These are phyloP conservation scores for Nasonovia ribisnigri DNA, from an alignment of 2,888 invertebrate species.

Conservation along the genomic window DNA sequence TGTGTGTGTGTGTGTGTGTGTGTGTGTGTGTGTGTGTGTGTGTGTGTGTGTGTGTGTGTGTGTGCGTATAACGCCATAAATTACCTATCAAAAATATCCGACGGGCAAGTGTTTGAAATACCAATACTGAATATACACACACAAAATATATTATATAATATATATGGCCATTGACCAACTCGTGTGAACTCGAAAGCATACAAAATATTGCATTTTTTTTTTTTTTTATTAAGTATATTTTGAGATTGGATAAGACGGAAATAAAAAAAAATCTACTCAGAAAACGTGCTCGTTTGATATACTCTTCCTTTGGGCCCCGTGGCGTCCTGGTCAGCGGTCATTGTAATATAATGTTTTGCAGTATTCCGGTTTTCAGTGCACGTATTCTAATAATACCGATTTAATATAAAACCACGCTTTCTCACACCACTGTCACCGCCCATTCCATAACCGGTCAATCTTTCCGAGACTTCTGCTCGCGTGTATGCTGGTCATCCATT, in stretches of 20 bases:
- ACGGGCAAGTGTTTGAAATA: slow-evolving; percentile 15
- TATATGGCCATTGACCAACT: background rate
- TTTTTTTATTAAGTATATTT: background rate
- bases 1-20: background rate
- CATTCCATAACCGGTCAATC: background rate
- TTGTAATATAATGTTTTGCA: background rate
- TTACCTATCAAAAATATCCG: background rate
- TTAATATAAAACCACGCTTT: background rate
- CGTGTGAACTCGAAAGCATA: background rate
- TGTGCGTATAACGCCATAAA: background rate
- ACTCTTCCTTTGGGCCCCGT: background rate
- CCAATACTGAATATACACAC: background rate
- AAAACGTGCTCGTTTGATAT: background rate
- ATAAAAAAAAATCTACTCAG: slow-evolving; percentile 6
- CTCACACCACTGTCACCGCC: background rate
- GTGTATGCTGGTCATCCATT: background rate
- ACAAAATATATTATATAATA: background rate
- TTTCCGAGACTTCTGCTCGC: background rate
- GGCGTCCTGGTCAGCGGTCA: background rate
- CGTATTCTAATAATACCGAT: slow-evolving; percentile 44
- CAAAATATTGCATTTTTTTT: background rate
- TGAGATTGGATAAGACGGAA: background rate
- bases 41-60: background rate
- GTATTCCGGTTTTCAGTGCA: background rate
- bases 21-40: background rate